phyloP scores from a whole-genome alignment of 2,113 vertebrate genomes.

The Rhea americana region DNA sequence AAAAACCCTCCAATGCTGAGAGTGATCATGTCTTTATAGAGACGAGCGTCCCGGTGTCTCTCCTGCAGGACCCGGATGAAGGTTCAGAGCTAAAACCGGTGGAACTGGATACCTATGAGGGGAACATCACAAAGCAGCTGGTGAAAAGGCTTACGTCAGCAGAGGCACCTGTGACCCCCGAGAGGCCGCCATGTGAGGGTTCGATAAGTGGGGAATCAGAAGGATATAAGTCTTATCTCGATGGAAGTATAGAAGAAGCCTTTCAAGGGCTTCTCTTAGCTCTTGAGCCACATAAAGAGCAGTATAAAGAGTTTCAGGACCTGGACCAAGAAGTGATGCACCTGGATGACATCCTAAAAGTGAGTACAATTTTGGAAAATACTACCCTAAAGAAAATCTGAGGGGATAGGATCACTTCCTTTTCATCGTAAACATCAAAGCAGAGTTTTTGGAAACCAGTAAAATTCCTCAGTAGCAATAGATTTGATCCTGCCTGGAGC shows the following conservation, averaged over 20 bases:
- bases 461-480: neutral
- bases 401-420: neutral
- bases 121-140: conserved; percentile 93
- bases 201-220: conserved; percentile 84
- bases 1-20: conserved; percentile 53
- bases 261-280: conserved; percentile 88
- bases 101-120: conserved; percentile 92
- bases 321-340: conserved; percentile 92
- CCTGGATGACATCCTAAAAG: conserved; percentile 95
- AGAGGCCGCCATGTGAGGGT: conserved; percentile 68
- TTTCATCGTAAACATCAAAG: neutral
- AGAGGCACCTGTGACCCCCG: conserved; percentile 71
- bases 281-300: conserved; percentile 88
- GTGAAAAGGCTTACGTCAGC: conserved; percentile 91
- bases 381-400: conserved; percentile 33
- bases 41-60: conserved; percentile 69
- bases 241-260: conserved; percentile 92
- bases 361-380: conserved; percentile 73
- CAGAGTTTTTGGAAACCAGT: neutral
- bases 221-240: conserved; percentile 84
- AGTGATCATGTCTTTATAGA: conserved; percentile 79
- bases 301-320: conserved; percentile 91
- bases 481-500: neutral
- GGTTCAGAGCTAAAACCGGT: conserved; percentile 91
- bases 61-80: conserved; percentile 81